Percentiles rank a stretch among this genome's conserved stretches.
Conservation (phyloP, 2,113 vertebrate genomes). For the Channa argus region DNA sequence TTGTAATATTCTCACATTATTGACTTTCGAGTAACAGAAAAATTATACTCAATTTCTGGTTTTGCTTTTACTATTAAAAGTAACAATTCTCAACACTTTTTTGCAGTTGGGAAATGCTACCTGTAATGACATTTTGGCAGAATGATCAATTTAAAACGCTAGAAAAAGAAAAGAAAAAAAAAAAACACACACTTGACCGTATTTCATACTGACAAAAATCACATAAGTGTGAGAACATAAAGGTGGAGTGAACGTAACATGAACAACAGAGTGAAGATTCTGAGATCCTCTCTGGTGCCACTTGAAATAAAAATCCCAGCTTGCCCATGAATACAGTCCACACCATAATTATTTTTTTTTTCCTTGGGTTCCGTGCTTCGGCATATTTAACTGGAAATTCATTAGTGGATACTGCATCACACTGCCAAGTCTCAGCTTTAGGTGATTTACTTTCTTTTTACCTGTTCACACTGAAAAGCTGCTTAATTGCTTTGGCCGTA, state of each 20-base stretch:
- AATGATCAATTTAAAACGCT: slow-evolving; percentile 31
- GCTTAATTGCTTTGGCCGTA: no score
- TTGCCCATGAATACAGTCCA: slow-evolving; percentile 43
- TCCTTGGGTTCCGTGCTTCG: no score
- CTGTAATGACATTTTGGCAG: slow-evolving; percentile 9
- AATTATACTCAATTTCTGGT: slow-evolving; percentile 13
- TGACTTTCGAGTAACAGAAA: slow-evolving; percentile 40
- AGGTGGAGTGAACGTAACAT: slow-evolving; percentile 13
- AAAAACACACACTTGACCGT: not conserved
- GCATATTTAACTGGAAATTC: no score
- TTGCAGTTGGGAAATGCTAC: not conserved
- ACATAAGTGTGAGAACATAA: slow-evolving; percentile 39
- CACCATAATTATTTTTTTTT: no score
- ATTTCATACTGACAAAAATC: no score
- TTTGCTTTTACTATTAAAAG: no score
- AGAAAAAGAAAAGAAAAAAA: slow-evolving; percentile 21
- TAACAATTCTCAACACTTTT: no score
- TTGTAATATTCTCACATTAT: slow-evolving; percentile 53
- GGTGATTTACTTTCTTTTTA: no score
- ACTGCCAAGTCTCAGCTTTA: no score
- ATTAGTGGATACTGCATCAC: no score
- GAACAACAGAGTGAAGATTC: slow-evolving; percentile 54
- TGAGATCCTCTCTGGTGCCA: slow-evolving; percentile 72
- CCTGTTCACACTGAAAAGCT: no score
- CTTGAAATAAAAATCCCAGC: slow-evolving; percentile 29